Base-by-base conservation (phyloP, 2,113 vertebrate genomes). In the Eulacestoma nigropectus region DNA sequence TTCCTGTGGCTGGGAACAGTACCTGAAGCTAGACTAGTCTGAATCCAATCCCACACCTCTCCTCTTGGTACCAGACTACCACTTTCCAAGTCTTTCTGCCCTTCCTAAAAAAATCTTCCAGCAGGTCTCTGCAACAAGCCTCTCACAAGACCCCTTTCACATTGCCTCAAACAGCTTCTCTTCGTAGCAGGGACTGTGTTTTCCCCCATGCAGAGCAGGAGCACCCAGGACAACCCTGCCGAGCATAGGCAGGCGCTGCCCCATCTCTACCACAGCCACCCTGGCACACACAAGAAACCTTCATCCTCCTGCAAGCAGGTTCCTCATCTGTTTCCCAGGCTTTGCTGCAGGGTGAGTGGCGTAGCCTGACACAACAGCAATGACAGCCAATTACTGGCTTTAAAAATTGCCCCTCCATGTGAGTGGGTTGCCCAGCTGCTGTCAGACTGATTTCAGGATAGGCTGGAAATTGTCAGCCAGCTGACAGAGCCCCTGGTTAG, bases 381-480 rank as follows among this genome's bases (percentile, higher is more conserved):
- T 79, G 90, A 83, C 76, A 93, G 56, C 75, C 81, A 94, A 89
- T 94, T 96, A 90, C 85, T 9, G 5, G 65, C 55, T 83, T 74
- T 82, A 91, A 96, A 95, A 93, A 80, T 81, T 44, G 68, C 64
- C 76, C 92, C 90, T n/a, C 82, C n/a, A 64, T 69, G n/a, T 72
- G 80, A 80, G 74, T 35, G 30, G 73, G 75, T 84, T 93, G 82
- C 93, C 80, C 69, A 63, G 64, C 42, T 78, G 60, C 89, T 94
- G 94, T 90, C 94, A 86, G 86, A 39, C n/a, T 64, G 92, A 93
- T 89, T 95, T 89, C 67, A 67, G 76, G 92, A 69, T 91, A 87
- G 94, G 57, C 73, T 95, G 70, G 47, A 85, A 95, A 89, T 69
- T 91, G 95, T 94, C 74, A 90, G 73, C 87, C 13, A 9, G 59